phyloP scores from a whole-genome alignment of 2,113 vertebrate genomes.

The Ailuropoda melanoleuca region DNA sequence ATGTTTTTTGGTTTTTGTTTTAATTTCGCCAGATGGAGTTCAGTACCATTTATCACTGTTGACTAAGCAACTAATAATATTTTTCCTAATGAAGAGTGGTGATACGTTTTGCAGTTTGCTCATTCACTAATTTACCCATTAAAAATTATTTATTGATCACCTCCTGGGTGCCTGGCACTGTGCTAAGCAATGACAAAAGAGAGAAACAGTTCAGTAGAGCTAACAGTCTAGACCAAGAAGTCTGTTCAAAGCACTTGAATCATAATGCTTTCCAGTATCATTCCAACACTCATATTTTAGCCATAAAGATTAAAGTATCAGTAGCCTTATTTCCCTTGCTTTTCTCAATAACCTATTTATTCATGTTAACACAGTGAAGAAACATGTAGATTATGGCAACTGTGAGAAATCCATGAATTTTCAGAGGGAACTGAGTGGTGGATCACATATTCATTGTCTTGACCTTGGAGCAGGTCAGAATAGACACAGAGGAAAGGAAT shows the following conservation, averaged over 20 bases:
- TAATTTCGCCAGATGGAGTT: background rate
- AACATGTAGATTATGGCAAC: background rate
- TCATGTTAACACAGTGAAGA: conserved; percentile 30
- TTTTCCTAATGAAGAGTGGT: conserved; percentile 14
- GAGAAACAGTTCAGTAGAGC: background rate
- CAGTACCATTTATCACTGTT: conserved; percentile 24
- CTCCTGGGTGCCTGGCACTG: background rate
- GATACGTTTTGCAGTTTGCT: background rate
- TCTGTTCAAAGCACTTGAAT: background rate
- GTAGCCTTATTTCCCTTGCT: background rate
- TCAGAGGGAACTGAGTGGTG: conserved; percentile 56
- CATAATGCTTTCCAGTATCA: background rate
- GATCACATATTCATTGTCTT: conserved; percentile 71
- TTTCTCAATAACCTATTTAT: conserved; percentile 27
- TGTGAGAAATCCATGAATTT: conserved; percentile 52
- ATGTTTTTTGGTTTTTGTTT: background rate
- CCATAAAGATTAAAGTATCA: background rate
- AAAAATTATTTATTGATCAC: conserved; percentile 29
- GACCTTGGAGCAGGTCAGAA: conserved; percentile 74
- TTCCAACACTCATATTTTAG: background rate
- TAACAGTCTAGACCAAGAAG: background rate
- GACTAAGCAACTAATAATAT: conserved; percentile 19
- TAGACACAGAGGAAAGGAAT: conserved; percentile 68
- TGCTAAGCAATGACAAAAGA: background rate
- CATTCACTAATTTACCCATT: background rate